phyloP scores from a whole-genome alignment of 2,113 vertebrate species.

The Clarias magur region DNA sequence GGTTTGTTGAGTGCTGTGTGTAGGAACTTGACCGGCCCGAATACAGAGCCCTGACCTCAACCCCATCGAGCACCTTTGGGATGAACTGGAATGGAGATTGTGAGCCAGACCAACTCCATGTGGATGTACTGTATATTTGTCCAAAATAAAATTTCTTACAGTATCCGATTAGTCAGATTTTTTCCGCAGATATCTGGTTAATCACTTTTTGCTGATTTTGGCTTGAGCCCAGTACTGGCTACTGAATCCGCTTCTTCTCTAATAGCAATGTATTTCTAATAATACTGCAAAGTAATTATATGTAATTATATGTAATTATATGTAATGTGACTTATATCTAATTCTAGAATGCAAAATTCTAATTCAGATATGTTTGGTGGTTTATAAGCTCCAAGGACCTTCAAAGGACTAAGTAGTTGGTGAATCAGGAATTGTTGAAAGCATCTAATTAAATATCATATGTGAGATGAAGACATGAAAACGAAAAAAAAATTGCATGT shows the following conservation, averaged over 20 bases:
- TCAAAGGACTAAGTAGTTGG: neutral
- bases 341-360: neutral
- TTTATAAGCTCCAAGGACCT: neutral
- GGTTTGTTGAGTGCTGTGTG: no score
- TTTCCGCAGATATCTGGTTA: neutral
- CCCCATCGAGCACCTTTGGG: no score
- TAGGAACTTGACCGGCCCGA: no score
- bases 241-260: neutral
- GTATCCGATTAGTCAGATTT: neutral
- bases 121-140: no score
- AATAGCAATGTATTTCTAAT: neutral
- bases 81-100: no score
- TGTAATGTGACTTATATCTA: neutral
- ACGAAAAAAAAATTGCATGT: neutral
- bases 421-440: neutral
- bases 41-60: no score
- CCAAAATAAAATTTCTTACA: neutral
- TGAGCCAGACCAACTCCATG: no score
- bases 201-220: neutral
- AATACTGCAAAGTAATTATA: neutral
- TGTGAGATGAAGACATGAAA: neutral
- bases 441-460: neutral
- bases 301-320: neutral
- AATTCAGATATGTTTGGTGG: neutral
- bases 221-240: neutral